phyloP scores from a whole-genome alignment of 2,113 vertebrate genomes.

The Condylura cristata region DNA sequence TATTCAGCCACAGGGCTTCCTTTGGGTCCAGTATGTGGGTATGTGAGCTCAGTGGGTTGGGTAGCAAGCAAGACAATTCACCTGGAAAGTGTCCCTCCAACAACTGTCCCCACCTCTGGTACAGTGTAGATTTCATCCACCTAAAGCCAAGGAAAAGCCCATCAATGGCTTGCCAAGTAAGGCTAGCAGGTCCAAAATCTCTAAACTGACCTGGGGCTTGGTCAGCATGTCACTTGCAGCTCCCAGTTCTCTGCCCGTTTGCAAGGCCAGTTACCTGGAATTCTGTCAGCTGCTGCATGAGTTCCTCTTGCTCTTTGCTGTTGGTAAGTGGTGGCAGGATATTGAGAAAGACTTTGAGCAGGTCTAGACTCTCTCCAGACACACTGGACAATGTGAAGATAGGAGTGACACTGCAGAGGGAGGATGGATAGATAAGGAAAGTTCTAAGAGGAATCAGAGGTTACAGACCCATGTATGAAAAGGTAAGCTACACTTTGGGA shows the following conservation, averaged over 20 bases:
- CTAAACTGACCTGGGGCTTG: neutral
- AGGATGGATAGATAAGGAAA: slow-evolving; percentile 27
- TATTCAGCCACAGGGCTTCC: neutral
- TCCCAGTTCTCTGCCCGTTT: neutral
- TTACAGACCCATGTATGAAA: neutral
- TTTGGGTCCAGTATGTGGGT: neutral
- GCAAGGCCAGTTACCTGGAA: slow-evolving; percentile 90
- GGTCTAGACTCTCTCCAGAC: slow-evolving; percentile 95
- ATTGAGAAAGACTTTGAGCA: slow-evolving; percentile 98
- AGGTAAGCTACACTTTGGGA: neutral
- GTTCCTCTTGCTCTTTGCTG: slow-evolving; percentile 97
- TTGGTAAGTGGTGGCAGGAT: slow-evolving; percentile 98
- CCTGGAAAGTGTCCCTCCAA: slow-evolving; percentile 98
- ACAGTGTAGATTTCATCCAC: slow-evolving; percentile 99
- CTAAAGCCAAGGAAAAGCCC: slow-evolving; percentile 84
- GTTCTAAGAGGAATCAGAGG: neutral
- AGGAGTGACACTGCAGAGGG: slow-evolving; percentile 92
- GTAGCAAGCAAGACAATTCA: slow-evolving; percentile 76
- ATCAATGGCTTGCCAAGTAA: slow-evolving; percentile 48
- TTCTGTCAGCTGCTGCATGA: slow-evolving; percentile 98
- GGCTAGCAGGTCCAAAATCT: neutral
- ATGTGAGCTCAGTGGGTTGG: neutral
- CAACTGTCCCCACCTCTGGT: slow-evolving; percentile 98
- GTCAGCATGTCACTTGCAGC: neutral
- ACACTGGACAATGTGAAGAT: slow-evolving; percentile 98